Base-by-base conservation (phyloP, 2,888 invertebrate species). In the Drosophila rellima region DNA sequence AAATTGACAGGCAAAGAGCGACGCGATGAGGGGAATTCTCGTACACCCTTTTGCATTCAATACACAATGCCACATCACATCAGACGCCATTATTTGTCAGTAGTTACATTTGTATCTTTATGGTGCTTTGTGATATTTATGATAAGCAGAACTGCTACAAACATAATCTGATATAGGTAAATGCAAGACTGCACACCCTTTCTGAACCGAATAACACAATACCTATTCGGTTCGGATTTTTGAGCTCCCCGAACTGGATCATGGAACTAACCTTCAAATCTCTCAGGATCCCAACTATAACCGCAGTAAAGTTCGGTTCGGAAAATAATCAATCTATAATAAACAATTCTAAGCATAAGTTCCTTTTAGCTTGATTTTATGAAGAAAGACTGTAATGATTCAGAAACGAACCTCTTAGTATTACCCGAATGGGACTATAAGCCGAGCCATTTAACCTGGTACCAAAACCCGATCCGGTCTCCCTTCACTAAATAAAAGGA, bases 91-190 rank as follows among this genome's bases (percentile, higher is more conserved):
- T 69, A 55, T 54, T 62, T 78, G 68, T 66, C 64, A 57, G 59
- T 48, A 70, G 78, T 74, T 78, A 83, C 82, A 75, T 78, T 86
- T 78, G 80, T 74, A 74, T 75, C 80, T 69, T 52, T 61, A 67
- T 68, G 76, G 65, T 61, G 54, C 61, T 61, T 74, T 50, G 64
- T 59, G 54, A 60, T 33, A 51, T 72, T 54, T 54, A 56, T 60
- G 70, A 77, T 71, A 82, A 84, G 67, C 35, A 74, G 62, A 64
- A 67, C 64, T 62, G 68, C 59, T 61, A 23, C n/a, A 20, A 15
- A 26, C 42, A 42, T 18, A 33, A 42, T 55, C 20, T 18, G 40
- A 42, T 15, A 15, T 5, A n/a, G n/a, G n/a, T n/a, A 13, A 33
- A 33, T 13, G 33, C 5, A 2, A 13, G 33, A 13, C 13, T 33